Conservation (phyloP, 2,888 invertebrate species). For the Coelopa pilipes region DNA sequence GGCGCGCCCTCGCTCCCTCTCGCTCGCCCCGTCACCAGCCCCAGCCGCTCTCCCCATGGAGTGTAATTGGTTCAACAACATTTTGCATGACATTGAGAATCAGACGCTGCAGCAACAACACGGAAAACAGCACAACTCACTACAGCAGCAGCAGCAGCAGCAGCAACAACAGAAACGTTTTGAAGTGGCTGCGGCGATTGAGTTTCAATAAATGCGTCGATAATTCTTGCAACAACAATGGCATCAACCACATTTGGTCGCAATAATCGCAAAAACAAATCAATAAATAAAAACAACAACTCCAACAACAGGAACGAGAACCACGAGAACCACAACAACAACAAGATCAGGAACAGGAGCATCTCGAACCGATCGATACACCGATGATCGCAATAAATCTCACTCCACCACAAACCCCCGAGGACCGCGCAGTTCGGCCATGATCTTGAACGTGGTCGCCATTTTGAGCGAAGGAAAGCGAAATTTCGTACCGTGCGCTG, state of each 20-base stretch:
- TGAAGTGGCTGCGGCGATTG: conserved; percentile 12
- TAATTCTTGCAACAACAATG: conserved; percentile 18
- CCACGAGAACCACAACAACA: conserved; percentile 3
- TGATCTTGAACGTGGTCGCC: conserved; percentile 8
- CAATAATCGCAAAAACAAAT: background rate
- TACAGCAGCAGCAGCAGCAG: background rate
- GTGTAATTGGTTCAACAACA: conserved; percentile 56
- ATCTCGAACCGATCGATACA: no score
- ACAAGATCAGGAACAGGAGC: background rate
- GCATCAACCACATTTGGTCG: no score
- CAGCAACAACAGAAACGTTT: conserved; percentile 2
- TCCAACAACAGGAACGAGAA: conserved; percentile 2
- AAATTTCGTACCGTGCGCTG: background rate
- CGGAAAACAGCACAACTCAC: conserved; percentile 5
- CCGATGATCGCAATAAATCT: conserved; percentile 20
- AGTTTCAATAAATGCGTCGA: conserved; percentile 30
- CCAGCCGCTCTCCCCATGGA: background rate
- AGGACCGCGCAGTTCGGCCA: background rate
- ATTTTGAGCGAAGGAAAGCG: background rate
- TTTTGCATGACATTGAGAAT: conserved; percentile 56
- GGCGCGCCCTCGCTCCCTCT: background rate
- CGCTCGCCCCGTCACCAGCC: conserved; percentile 28
- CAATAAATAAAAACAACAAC: background rate
- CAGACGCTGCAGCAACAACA: conserved; percentile 26
- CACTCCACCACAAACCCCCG: background rate